Conservation (phyloP, 2,113 vertebrate species). For the Grantiella picta region DNA sequence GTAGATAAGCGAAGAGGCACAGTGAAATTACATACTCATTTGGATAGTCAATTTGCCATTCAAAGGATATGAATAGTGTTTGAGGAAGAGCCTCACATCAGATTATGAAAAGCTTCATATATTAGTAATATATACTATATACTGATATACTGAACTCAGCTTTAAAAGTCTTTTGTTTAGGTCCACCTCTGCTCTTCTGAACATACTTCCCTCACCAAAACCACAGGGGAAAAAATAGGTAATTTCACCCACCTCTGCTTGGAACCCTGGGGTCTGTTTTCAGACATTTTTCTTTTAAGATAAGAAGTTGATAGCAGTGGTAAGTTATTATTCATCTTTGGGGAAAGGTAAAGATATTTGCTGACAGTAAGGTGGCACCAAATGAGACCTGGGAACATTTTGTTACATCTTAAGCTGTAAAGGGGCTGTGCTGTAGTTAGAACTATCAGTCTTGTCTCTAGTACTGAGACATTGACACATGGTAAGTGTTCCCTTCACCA, state of each 20-base stretch:
- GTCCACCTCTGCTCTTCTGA: neutral
- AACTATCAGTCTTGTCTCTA: neutral
- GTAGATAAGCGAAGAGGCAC: neutral
- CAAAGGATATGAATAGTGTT: neutral
- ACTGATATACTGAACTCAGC: neutral
- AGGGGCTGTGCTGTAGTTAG: neutral
- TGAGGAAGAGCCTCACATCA: neutral
- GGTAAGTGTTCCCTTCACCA: neutral
- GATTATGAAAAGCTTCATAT: neutral
- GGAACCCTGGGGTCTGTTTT: neutral
- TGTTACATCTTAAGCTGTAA: neutral
- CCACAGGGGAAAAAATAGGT: neutral
- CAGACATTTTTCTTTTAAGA: neutral
- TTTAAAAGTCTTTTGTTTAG: neutral
- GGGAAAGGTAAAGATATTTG: neutral
- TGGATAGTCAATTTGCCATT: neutral
- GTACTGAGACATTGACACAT: rapidly evolving
- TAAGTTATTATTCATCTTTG: neutral
- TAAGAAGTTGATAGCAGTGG: neutral
- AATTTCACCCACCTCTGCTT: neutral
- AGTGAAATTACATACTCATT: neutral
- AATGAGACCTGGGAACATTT: neutral
- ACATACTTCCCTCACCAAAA: neutral
- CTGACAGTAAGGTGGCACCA: neutral
- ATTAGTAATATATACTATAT: neutral